A percentile compares a stretch with the other conserved stretches of the same genome.
phyloP scores from a whole-genome alignment of 2,797 vertebrate species.

The Crocodylus rhombifer region DNA sequence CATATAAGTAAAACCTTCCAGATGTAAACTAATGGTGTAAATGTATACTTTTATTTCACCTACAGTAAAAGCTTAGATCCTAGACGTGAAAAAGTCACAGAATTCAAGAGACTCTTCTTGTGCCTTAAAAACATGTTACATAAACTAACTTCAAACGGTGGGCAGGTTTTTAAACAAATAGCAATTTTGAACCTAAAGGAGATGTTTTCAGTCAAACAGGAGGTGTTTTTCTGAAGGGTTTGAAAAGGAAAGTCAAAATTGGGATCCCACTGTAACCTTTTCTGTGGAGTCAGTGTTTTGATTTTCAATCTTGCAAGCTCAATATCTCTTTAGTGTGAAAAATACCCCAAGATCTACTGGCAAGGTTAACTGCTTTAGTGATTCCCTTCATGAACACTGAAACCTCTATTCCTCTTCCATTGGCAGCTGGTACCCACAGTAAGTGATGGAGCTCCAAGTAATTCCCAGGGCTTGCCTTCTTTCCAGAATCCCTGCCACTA shows the following conservation, averaged over 20 bases:
- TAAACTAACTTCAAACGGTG: neutral
- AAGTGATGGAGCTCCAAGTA: too few species aligned
- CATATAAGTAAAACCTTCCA: too few species aligned
- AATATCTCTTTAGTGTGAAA: neutral
- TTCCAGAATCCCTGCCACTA: too few species aligned
- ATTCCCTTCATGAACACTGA: fast-evolving
- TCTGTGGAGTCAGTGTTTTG: neutral
- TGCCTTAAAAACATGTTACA: too few species aligned
- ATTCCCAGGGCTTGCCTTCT: too few species aligned
- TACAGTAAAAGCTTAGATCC: too few species aligned
- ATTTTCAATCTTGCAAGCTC: too few species aligned
- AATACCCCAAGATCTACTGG: neutral
- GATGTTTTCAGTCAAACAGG: neutral
- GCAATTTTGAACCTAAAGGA: neutral
- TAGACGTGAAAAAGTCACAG: too few species aligned
- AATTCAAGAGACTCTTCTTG: too few species aligned
- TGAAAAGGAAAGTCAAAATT: too few species aligned
- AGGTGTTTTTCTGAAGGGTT: neutral
- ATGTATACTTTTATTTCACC: too few species aligned
- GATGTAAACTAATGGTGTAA: too few species aligned
- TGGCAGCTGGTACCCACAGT: neutral
- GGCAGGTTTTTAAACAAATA: neutral
- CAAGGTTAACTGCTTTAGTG: neutral
- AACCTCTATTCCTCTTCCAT: neutral
- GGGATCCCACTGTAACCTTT: neutral